Percentiles rank a stretch among this genome's conserved stretches.
phyloP scores from a whole-genome alignment of 1,140 invertebrate species.

The Orius insidiosus region DNA sequence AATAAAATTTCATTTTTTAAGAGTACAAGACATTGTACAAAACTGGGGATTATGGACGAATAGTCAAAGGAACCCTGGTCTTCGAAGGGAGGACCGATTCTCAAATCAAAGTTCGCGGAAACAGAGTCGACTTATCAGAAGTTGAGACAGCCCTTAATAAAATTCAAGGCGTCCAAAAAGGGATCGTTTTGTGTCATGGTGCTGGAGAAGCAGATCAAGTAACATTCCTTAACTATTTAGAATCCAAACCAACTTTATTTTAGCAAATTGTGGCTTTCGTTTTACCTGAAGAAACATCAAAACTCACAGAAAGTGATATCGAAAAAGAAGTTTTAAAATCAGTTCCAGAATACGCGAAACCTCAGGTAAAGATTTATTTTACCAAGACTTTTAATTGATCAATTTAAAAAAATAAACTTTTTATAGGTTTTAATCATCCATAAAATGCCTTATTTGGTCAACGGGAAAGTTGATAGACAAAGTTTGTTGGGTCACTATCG shows the following conservation, averaged over 20 bases:
- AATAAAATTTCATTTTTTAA: constrained; percentile 22
- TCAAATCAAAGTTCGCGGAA: constrained; percentile 72
- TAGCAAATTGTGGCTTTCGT: no score
- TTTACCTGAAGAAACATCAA: neutral
- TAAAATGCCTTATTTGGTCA: constrained; percentile 55
- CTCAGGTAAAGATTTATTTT: no score
- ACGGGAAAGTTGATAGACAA: constrained; percentile 73
- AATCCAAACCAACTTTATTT: neutral
- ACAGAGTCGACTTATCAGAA: constrained; percentile 67
- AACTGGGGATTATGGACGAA: constrained; percentile 65
- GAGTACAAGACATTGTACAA: constrained; percentile 49
- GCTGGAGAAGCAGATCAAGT: constrained; percentile 47
- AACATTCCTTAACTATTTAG: constrained; percentile 15
- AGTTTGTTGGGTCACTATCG: constrained; percentile 8
- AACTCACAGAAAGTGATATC: no score
- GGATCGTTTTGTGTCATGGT: constrained; percentile 58
- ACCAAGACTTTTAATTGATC: no score
- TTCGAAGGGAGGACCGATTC: constrained; percentile 72
- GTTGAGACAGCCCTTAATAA: constrained; percentile 49
- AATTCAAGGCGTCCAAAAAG: constrained; percentile 39
- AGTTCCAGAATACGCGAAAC: no score
- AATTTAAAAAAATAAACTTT: no score
- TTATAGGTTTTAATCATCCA: constrained; percentile 48
- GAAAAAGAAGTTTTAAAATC: no score
- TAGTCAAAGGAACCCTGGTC: constrained; percentile 44